Conservation (phyloP, 2,113 vertebrate species). For the Lagopus leucura region DNA sequence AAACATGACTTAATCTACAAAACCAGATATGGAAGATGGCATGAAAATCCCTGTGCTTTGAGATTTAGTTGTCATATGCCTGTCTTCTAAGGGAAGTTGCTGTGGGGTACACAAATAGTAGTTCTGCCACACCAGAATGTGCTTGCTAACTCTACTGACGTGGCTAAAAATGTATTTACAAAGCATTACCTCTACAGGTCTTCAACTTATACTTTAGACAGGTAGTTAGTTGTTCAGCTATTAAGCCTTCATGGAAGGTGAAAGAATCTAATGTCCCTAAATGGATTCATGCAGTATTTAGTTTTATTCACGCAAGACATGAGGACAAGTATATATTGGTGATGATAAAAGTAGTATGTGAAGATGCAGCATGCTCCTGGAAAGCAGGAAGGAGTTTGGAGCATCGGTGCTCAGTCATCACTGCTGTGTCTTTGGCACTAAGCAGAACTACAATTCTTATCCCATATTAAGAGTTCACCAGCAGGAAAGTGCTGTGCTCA, state of each 20-base stretch:
- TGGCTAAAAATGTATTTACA: background rate
- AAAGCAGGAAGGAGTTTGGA: background rate
- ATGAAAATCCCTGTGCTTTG: background rate
- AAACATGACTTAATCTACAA: constrained; percentile 21
- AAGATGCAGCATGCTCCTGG: background rate
- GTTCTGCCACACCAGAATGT: background rate
- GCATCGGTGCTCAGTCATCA: background rate
- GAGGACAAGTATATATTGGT: background rate
- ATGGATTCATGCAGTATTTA: constrained; percentile 2
- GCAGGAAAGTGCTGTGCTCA: background rate
- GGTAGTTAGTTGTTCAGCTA: constrained; percentile 27
- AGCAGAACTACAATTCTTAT: background rate
- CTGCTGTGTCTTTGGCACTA: background rate
- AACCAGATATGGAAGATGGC: background rate
- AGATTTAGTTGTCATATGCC: background rate
- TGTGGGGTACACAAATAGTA: background rate
- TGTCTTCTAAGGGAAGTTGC: background rate
- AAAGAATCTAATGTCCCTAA: constrained; percentile 45
- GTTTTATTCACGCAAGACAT: background rate
- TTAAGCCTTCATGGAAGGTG: constrained; percentile 78
- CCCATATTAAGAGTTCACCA: background rate
- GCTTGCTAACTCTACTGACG: background rate
- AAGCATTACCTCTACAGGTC: background rate
- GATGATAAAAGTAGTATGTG: background rate
- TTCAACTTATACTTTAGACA: constrained; percentile 18